Evolutionary conservation across 2,888 invertebrate genomes (phyloP), one percentile per base, ranked within the genome.

Genomic region (Oligia strigilis): DNA sequence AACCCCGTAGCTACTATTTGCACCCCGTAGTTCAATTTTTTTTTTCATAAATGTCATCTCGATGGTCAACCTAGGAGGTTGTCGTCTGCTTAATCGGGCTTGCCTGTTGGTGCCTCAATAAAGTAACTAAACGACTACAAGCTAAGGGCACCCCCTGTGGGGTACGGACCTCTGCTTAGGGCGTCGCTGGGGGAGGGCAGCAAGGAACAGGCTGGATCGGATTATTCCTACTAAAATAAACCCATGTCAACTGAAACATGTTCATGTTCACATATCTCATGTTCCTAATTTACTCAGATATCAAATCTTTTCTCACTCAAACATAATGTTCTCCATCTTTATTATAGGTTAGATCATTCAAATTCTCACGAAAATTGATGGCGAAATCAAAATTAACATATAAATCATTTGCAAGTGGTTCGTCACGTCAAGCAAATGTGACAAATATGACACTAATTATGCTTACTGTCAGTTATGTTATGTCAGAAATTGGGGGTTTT

Each of bases 311-410:
- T 72, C 49, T 64, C 29, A 49, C 66, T 46, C 55, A 82, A 19
- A 29, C 60, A 75, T 78, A 66, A 73, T 78, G 14, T 82, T 75
- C 78, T 75, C 13, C 36, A 70, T 52, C 49, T 40, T 69, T 74
- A 65, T 60, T 64, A 78, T 29, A 72, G 62, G 58, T 64, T 46
- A 43, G 23, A 52, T 69, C 40, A 75, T 69, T 67, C 29, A 72
- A 77, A 78, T 65, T 19, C 29, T 29, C 40, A 46, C 62, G 60
- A 81, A 66, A 75, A 70, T 80, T 62, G 60, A 62, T 17, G 36
- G 36, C 23, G 52, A 75, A 62, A 66, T 64, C 72, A 58, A 55
- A 81, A 77, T 82, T 82, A 49, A 46, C 82, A 77, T 77, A 58
- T 71, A 77, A 74, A 81, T 83, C 75, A 65, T 52, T 69, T 29